Percentiles rank a stretch among this genome's conserved stretches.
Conservation (phyloP, 2,888 invertebrate species). For the Drosophila austrosaltans region DNA sequence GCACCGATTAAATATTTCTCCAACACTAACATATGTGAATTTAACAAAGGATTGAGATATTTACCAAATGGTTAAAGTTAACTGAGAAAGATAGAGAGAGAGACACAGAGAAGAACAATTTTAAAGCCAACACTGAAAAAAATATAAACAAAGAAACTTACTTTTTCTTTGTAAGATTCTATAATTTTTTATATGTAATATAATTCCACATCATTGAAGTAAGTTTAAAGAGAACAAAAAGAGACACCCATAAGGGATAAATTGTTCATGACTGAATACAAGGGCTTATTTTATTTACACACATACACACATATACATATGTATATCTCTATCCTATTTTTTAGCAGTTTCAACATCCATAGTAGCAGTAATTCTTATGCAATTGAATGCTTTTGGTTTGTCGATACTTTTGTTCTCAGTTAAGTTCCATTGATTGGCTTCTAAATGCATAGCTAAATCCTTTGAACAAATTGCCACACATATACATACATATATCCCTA, state of each 20-base stretch:
- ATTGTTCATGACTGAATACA: not conserved
- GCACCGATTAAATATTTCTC: too few relatives aligned
- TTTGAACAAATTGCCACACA: slow-evolving; percentile 72
- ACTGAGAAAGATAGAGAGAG: too few relatives aligned
- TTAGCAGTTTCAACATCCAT: not conserved
- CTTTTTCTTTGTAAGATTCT: too few relatives aligned
- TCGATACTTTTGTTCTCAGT: slow-evolving; percentile 40
- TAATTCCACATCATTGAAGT: too few relatives aligned
- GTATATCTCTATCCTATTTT: not conserved
- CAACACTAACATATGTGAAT: too few relatives aligned
- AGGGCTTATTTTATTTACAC: not conserved
- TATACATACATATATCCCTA: slow-evolving; percentile 45
- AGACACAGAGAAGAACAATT: too few relatives aligned
- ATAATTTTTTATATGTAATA: too few relatives aligned
- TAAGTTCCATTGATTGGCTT: slow-evolving; percentile 69
- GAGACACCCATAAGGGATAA: not conserved
- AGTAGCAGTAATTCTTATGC: not conserved
- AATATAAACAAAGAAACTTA: too few relatives aligned
- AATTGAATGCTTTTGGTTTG: slow-evolving; percentile 32
- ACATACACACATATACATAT: not conserved
- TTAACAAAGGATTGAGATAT: too few relatives aligned
- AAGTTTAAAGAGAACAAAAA: not conserved
- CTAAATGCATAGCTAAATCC: slow-evolving; percentile 71
- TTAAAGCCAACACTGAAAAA: too few relatives aligned
- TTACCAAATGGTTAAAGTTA: too few relatives aligned